Percentiles rank a stretch among this genome's conserved stretches.
phyloP scores from a whole-genome alignment of 2,888 invertebrate species.

The Tiphia femorata region DNA sequence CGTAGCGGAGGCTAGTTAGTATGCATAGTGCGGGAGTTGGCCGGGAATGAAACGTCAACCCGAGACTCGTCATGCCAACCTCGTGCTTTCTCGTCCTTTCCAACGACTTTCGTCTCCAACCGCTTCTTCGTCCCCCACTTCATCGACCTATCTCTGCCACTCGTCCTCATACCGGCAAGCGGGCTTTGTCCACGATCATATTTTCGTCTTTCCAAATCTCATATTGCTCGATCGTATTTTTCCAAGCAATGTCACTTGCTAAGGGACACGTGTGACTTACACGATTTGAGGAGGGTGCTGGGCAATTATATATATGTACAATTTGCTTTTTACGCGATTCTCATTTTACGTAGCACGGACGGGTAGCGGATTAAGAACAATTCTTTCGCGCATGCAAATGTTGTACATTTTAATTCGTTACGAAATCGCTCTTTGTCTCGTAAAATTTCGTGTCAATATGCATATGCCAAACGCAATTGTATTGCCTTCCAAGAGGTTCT shows the following conservation, averaged over 20 bases:
- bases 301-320: too few species aligned
- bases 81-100: constrained; percentile 58
- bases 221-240: constrained; percentile 3
- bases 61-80: constrained; percentile 66
- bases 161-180: too few species aligned
- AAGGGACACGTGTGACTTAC: too few species aligned
- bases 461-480: not conserved
- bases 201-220: constrained; percentile 19
- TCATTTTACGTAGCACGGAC: too few species aligned
- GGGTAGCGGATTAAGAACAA: too few species aligned
- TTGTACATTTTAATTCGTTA: too few species aligned
- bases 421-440: too few species aligned
- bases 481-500: constrained; percentile 28
- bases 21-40: constrained; percentile 68
- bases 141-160: constrained; percentile 27
- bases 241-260: too few species aligned
- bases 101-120: constrained; percentile 49
- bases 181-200: constrained; percentile 26
- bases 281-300: too few species aligned
- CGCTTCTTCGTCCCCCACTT: constrained; percentile 33
- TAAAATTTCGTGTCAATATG: too few species aligned
- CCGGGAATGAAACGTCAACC: constrained; percentile 68
- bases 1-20: constrained; percentile 64
- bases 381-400: too few species aligned
- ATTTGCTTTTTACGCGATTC: too few species aligned